Percentiles rank a stretch among this genome's conserved stretches.
Evolutionary conservation across 2,888 invertebrate genomes (phyloP).

Genomic region (Dryomyza anilis): DNA sequence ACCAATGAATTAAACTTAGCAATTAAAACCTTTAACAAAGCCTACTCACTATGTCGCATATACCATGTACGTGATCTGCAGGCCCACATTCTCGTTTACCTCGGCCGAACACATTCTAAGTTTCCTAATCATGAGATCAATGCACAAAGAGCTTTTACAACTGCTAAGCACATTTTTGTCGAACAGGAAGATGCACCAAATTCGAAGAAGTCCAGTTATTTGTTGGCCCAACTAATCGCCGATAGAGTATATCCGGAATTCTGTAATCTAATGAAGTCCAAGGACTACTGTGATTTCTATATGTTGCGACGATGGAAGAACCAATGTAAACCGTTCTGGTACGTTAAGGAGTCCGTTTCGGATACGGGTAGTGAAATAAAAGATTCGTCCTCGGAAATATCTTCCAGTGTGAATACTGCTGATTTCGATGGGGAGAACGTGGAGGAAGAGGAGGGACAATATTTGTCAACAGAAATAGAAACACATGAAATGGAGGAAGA

Average conservation of each 20-base stretch:
- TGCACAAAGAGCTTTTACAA: slow-evolving; percentile 43
- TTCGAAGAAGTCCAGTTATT: slow-evolving; percentile 41
- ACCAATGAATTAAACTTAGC: background rate
- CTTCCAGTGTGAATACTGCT: background rate
- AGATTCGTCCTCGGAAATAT: background rate
- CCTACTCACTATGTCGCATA: background rate
- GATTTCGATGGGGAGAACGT: no score
- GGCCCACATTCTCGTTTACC: background rate
- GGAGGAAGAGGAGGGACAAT: background rate
- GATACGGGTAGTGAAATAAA: background rate
- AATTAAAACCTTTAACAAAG: background rate
- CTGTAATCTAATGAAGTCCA: slow-evolving; percentile 44
- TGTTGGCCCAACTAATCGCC: slow-evolving; percentile 46
- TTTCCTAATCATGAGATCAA: background rate
- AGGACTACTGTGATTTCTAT: slow-evolving; percentile 43
- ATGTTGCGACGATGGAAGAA: slow-evolving; percentile 48
- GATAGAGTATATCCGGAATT: slow-evolving; percentile 46
- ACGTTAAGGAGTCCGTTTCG: background rate
- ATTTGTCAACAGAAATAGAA: no score
- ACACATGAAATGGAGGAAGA: background rate
- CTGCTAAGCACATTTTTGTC: slow-evolving; percentile 43
- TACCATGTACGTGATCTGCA: background rate
- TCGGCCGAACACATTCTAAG: background rate
- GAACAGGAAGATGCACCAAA: slow-evolving; percentile 39
- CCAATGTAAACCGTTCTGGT: slow-evolving; percentile 45